These are phyloP conservation scores for Diploscapter pachys DNA, from an alignment of 1,140 invertebrate species.

Conservation along the genomic window DNA sequence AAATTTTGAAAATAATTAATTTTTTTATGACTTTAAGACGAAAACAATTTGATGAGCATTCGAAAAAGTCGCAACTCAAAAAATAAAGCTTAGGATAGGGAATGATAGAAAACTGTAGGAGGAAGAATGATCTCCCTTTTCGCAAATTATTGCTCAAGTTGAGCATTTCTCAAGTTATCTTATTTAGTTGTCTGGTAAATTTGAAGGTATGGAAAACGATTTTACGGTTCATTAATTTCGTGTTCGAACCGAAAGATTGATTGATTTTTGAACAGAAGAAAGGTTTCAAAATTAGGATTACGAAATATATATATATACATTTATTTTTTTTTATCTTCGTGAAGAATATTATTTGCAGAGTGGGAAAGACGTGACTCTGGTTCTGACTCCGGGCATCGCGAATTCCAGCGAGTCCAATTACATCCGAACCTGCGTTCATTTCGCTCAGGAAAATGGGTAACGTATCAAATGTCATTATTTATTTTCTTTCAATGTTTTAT, in stretches of 20 bases:
- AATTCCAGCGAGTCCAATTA: constrained; percentile 88
- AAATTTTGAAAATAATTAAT: constrained; percentile 7
- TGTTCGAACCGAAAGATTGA: background rate
- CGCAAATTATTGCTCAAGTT: too few species aligned
- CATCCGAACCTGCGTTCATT: constrained; percentile 83
- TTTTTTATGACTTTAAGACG: constrained; percentile 13
- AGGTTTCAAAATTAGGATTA: constrained; percentile 10
- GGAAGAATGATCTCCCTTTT: too few species aligned
- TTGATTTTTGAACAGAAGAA: too few species aligned
- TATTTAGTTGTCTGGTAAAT: background rate
- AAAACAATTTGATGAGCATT: too few species aligned
- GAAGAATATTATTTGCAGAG: constrained; percentile 47
- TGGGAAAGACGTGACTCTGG: constrained; percentile 78
- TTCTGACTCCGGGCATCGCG: constrained; percentile 85
- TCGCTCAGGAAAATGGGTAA: constrained; percentile 69
- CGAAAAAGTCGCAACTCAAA: too few species aligned
- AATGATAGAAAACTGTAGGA: too few species aligned
- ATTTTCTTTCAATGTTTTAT: too few species aligned
- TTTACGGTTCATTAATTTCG: constrained; percentile 22
- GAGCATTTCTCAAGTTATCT: background rate
- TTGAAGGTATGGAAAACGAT: constrained; percentile 9
- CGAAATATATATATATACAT: constrained; percentile 15
- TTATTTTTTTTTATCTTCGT: constrained; percentile 34
- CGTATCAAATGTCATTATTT: too few species aligned
- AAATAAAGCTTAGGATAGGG: too few species aligned